Evolutionary conservation across 2,888 invertebrate genomes (phyloP).

Genomic region (Physocephala rufipes): DNA sequence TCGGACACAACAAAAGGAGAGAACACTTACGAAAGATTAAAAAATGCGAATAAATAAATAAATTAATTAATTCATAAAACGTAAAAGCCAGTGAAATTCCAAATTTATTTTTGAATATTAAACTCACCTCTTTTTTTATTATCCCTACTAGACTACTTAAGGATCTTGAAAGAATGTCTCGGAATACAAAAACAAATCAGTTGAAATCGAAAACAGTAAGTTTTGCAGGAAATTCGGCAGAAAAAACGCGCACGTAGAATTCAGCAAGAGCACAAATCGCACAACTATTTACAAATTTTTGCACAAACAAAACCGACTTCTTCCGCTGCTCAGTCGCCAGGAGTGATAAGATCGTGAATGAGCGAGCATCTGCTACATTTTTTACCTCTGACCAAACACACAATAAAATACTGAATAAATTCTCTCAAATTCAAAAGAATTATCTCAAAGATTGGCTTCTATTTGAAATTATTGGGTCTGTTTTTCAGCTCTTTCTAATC

Average conservation of each 20-base stretch:
- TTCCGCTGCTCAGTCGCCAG: no score
- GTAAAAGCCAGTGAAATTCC: background rate
- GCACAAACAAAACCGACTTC: background rate
- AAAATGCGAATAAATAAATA: no score
- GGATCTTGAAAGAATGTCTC: constrained; percentile 28
- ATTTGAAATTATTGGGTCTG: no score
- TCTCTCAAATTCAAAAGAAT: no score
- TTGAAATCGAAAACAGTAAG: constrained; percentile 30
- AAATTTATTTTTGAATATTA: background rate
- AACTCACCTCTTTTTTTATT: background rate
- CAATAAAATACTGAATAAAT: no score
- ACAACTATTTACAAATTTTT: background rate
- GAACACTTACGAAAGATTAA: no score
- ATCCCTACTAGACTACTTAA: background rate
- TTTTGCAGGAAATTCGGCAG: background rate
- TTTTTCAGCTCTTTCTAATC: no score
- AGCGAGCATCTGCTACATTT: background rate
- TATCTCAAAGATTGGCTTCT: no score
- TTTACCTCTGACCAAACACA: no score
- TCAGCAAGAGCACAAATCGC: background rate
- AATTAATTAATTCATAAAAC: background rate
- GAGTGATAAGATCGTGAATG: no score
- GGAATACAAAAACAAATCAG: constrained; percentile 29
- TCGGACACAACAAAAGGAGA: background rate
- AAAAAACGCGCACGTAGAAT: background rate